Base-by-base conservation (phyloP, 2,888 invertebrate genomes). In the Aphrophora alni region DNA sequence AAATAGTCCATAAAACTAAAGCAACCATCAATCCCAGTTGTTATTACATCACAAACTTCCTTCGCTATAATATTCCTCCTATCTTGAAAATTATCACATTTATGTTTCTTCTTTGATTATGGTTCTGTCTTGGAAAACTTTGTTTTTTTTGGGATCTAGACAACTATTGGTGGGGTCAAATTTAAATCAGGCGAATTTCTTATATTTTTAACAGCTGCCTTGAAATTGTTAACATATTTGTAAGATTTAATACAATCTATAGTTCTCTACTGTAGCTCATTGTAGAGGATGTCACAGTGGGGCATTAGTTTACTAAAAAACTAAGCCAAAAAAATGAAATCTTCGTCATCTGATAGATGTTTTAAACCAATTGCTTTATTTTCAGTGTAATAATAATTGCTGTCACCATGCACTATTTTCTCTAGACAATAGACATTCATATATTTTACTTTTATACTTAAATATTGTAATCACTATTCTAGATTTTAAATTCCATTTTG, bases 31-130 rank as follows among this genome's bases (percentile, higher is more conserved):
- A 83, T 81, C 72, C 84, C 84, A 26, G 75, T 78, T 21, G 85
- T 81, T 76, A 87, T 86, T 38, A 82, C 74, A 83, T 86, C 85
- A 82, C 85, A 86, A 17, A 85, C 84, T 83, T 85, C 84, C 73
- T 84, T 84, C 7, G 85, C 82, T 75, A 75, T 83, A 24, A 59
- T 81, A 21, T 28, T 77, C 59, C 44, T 81, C 24, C 74, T 38
- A 28, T 71, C 25, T 14, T 69, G 33, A 69, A 44, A 73, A 21
- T 51, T 38, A 44, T 25, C 68, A 28, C 28, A 8, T 33, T 21
- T 25, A 38, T 33, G 69, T 33, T 7, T 10, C 33, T 33, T 33
- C 33, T 33, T 33, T 33, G 33, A 10, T 7, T 33, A 10, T 33
- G 33, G 33, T 33, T 33, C 33, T 4, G 71, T 14, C 71, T 24